These are phyloP conservation scores for Pyrrhosoma nymphula DNA, from an alignment of 2,888 invertebrate genomes.

Conservation along the genomic window DNA sequence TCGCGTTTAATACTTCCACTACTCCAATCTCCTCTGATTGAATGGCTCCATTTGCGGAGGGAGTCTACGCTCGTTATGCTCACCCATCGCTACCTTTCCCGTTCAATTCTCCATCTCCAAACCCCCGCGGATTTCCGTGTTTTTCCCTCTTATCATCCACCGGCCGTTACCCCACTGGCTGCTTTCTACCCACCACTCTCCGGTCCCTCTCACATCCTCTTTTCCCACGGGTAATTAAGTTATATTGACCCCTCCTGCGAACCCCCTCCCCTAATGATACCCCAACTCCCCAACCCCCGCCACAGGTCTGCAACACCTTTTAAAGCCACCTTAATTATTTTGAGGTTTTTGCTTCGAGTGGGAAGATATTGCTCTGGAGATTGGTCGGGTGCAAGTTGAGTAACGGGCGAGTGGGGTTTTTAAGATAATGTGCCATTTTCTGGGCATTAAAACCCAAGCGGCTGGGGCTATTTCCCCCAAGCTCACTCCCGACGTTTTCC, in stretches of 20 bases:
- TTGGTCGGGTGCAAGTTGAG: slow-evolving; percentile 19
- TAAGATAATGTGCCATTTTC: slow-evolving; percentile 64
- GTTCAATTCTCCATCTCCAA: background rate
- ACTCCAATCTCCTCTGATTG: background rate
- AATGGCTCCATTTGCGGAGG: background rate
- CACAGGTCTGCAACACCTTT: background rate
- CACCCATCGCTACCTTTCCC: background rate
- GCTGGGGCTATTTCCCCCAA: slow-evolving; percentile 18
- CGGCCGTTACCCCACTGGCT: background rate
- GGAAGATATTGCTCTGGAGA: slow-evolving; percentile 8
- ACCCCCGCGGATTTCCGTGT: background rate
- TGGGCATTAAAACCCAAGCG: slow-evolving; percentile 61
- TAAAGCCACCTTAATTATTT: slow-evolving; percentile 39
- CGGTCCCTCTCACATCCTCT: background rate
- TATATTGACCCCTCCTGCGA: background rate
- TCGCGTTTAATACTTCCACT: background rate
- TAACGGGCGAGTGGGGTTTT: slow-evolving; percentile 51
- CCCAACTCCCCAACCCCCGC: background rate
- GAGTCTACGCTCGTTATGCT: background rate
- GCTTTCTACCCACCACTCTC: background rate
- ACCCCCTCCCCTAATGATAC: background rate
- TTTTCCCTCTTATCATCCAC: background rate
- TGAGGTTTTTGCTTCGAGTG: slow-evolving; percentile 22
- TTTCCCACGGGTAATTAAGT: background rate
- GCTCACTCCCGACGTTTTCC: background rate